Base-by-base conservation (phyloP, 1,140 invertebrate genomes). In the Metopolophium dirhodum region DNA sequence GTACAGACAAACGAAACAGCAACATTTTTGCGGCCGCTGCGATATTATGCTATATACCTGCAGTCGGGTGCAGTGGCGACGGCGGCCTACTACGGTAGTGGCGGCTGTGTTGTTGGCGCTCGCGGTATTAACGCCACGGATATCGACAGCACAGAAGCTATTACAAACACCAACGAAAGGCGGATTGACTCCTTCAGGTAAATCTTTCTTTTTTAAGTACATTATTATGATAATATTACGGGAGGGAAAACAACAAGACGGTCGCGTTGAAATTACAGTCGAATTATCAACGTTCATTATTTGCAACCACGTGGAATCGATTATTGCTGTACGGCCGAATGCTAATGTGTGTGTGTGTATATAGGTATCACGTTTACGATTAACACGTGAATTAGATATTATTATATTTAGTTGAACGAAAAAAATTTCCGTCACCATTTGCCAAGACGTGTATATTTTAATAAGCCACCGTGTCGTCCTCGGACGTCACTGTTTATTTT, bases 61-160 rank as follows among this genome's bases (percentile, higher is more conserved):
- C 57, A 37, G 57, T 47, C 54, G 23, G 57, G 57, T 45, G 89
- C 89, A 68, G 54, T 45, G 89, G 89, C 89, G 54, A 90, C 54
- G 37, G 37, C 89, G 57, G 54, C 37, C 89, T 45, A 90, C 89
- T 30, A 41, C 89, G 26, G 37, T 68, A 61, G 37, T 68, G 41
- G 54, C 89, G 37, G 54, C 89, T 45, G 89, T 68, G 89, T 61
- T 90, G 89, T 90, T 90, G 57, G 89, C 89, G 57, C 23, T 90
- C 57, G 57, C 89, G 49, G 35, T 49, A 61, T 9, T 90, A 7
- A 23, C 37, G 37, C 37, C 54, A 11, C 37, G 54, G 26, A 61
- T 41, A 20, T 68, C 57, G 37, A 20, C 54, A 26, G 57, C 89
- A 30, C 89, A 90, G 57, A 61, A 90, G 89, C 18, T 61, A 45